Conservation (phyloP, 2,888 invertebrate species). For the Pheosia gnoma region DNA sequence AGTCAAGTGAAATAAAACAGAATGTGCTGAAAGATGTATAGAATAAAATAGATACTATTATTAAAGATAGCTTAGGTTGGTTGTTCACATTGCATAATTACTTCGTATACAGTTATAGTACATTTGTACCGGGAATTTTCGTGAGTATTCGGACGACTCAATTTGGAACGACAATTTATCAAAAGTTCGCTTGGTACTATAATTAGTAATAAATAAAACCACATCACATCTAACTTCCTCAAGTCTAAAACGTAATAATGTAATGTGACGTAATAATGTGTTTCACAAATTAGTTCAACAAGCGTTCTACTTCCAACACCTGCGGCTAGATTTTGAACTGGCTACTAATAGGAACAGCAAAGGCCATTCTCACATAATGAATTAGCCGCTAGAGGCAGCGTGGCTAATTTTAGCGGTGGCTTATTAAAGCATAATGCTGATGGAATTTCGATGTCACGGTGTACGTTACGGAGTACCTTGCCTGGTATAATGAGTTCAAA, state of each 20-base stretch:
- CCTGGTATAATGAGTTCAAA: constrained; percentile 22
- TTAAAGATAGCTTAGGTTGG: no score
- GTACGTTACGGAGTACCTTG: constrained; percentile 20
- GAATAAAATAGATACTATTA: no score
- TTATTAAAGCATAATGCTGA: constrained; percentile 71
- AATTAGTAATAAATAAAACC: no score
- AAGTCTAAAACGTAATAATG: not conserved
- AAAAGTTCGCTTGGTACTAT: no score
- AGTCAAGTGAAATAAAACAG: no score
- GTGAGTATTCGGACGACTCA: no score
- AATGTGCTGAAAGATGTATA: no score
- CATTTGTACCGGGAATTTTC: no score
- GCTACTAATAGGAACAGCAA: constrained; percentile 18
- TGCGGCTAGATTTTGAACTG: not conserved
- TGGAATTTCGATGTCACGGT: constrained; percentile 68
- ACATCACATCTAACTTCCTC: no score
- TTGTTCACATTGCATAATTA: no score
- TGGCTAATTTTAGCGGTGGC: constrained; percentile 61
- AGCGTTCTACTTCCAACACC: not conserved
- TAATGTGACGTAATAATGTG: not conserved
- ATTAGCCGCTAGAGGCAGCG: constrained; percentile 57
- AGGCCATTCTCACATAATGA: constrained; percentile 53
- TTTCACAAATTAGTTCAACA: not conserved
- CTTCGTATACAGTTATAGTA: no score
- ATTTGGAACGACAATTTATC: no score